These are phyloP conservation scores for Cochlearius cochlearius DNA, from an alignment of 2,113 vertebrate species.

Conservation along the genomic window DNA sequence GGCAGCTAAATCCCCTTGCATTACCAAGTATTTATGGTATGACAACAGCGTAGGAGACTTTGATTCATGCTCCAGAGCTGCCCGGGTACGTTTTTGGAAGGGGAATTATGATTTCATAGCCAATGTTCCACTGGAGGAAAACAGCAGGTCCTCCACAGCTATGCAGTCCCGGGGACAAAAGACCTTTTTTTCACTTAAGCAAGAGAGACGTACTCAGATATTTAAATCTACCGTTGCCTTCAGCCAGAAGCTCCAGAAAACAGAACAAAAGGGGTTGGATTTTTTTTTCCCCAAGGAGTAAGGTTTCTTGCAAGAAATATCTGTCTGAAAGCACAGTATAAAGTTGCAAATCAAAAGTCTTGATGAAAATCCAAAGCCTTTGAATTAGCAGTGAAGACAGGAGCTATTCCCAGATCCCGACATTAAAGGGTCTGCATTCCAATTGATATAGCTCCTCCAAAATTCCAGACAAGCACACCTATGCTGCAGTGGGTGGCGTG, in stretches of 20 bases:
- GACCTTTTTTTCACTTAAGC: neutral
- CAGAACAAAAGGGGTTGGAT: neutral
- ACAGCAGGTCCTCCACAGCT: neutral
- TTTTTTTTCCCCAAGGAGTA: neutral
- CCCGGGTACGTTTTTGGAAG: neutral
- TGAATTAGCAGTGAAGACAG: neutral
- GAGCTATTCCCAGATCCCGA: neutral
- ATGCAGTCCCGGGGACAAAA: neutral
- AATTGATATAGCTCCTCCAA: rapidly evolving
- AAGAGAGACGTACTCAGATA: neutral
- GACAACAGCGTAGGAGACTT: neutral
- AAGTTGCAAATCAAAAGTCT: neutral
- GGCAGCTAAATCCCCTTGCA: neutral
- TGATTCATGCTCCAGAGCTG: neutral
- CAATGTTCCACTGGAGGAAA: neutral
- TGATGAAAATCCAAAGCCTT: neutral
- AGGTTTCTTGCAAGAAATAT: neutral
- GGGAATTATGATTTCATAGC: neutral
- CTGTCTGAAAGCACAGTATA: neutral
- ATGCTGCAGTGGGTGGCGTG: rapidly evolving
- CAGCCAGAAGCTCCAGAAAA: neutral
- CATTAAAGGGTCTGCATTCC: neutral
- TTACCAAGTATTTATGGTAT: neutral
- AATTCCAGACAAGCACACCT: rapidly evolving
- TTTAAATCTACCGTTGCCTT: neutral